Evolutionary conservation across 1,140 invertebrate genomes (phyloP).

Genomic region (Drosophila oshimai): DNA sequence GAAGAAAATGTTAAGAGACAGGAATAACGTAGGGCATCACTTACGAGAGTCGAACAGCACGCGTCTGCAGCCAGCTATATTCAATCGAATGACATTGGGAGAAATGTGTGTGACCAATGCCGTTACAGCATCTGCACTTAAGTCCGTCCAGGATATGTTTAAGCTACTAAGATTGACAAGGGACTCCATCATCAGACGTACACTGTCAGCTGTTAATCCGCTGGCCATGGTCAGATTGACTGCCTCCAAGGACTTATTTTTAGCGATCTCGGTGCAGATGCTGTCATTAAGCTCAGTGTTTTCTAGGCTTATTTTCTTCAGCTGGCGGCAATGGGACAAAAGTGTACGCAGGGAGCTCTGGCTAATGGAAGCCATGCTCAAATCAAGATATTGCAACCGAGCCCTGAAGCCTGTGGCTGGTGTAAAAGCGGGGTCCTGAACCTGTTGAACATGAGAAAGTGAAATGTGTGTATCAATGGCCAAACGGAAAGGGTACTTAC

Average conservation of each 20-base stretch:
- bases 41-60: conserved; percentile 90
- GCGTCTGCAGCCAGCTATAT: conserved; percentile 91
- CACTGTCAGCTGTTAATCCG: conserved; percentile 85
- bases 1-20: neutral
- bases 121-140: conserved; percentile 85
- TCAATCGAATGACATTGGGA: conserved; percentile 87
- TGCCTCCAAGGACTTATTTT: conserved; percentile 87
- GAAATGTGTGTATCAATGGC: too few relatives aligned
- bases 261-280: conserved; percentile 86
- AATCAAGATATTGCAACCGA: conserved; percentile 90
- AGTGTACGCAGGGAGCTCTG: conserved; percentile 85
- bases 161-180: conserved; percentile 87
- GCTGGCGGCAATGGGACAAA: conserved; percentile 86
- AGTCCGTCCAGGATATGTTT: conserved; percentile 92
- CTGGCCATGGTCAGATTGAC: conserved; percentile 90
- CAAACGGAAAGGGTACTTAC: conserved; percentile 83
- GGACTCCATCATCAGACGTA: conserved; percentile 85
- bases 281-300: conserved; percentile 86
- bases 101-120: conserved; percentile 87
- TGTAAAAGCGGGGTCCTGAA: conserved; percentile 84
- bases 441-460: conserved; percentile 46
- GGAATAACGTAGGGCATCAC: conserved; percentile 39
- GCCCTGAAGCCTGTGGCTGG: conserved; percentile 32
- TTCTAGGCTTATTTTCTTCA: conserved; percentile 93
- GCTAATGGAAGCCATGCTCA: conserved; percentile 90